Conservation (phyloP, 2,113 vertebrate genomes). For the Sula dactylatra region DNA sequence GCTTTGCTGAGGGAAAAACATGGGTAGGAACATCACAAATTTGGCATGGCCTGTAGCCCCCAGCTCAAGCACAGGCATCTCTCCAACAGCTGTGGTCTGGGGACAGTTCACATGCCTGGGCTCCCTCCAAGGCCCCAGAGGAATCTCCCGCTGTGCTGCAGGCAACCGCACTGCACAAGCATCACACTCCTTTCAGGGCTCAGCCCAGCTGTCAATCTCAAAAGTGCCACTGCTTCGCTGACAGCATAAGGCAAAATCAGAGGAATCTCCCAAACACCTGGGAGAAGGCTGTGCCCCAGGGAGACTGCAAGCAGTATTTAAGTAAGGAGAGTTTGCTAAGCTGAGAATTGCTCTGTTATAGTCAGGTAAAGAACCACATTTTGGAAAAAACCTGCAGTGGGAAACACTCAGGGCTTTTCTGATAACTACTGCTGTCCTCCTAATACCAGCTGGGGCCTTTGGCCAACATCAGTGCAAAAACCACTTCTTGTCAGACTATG, state of each 20-base stretch:
- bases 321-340: neutral
- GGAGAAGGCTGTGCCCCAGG: neutral
- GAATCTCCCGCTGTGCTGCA: rapidly evolving
- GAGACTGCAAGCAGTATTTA: neutral
- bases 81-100: neutral
- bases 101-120: neutral
- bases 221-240: rapidly evolving
- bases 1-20: neutral
- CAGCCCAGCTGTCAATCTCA: neutral
- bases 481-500: neutral
- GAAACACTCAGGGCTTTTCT: neutral
- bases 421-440: neutral
- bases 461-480: neutral
- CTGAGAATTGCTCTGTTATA: neutral
- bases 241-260: neutral
- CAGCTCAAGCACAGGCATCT: neutral
- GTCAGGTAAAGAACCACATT: rapidly evolving
- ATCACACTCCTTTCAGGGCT: neutral
- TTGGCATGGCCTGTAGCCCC: neutral
- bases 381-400: neutral
- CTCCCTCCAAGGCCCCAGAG: too few relatives aligned
- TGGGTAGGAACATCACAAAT: neutral
- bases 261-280: neutral
- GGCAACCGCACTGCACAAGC: rapidly evolving
- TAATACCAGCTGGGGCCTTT: neutral